Base-by-base conservation (phyloP, 2,113 vertebrate species). In the Pluvialis apricaria region DNA sequence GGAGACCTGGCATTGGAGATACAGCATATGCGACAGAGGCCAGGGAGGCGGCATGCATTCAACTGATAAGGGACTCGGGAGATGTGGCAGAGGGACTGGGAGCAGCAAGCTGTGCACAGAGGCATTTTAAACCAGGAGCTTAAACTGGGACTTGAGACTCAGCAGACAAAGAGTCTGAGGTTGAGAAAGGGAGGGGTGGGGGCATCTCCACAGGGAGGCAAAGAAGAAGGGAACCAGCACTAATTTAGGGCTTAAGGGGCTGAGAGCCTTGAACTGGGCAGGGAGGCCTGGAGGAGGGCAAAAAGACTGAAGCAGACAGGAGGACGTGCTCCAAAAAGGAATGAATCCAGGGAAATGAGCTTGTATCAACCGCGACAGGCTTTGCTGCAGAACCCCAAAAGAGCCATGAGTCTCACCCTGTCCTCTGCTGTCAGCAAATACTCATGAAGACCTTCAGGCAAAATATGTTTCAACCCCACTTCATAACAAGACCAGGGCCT, bases 361-460 rank as follows among this genome's bases (percentile, higher is more conserved):
- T 2, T 40, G 4, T 75, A 31, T 32, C 49, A 77, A 54, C 28
- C 6, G n/a, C 0, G 0, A 36, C 5, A 77, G 32, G 11, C 10
- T 82, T 51, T 52, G 19, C 58, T 62, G 31, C 70, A 70, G 34
- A 80, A 18, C 34, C 16, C 15, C 18, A 57, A 40, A 28, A 72
- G 8, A 68, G 1, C 13, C 22, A 0, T 38, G 14, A 93, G 26
- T 76, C 24, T 82, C 22, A 64, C 15, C 10, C 24, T 38, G 9
- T 78, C 14, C 28, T 88, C 40, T 80, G 42, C 32, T 79, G 34
- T 70, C 85, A 88, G 58, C 21, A 90, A 88, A 82, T 52, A 82
- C 5, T 40, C 26, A 7, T 57, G 4, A 80, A 85, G 72, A 40
- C 22, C 36, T 64, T 28, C 71, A 69, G 31, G 71, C 14, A 93